These are phyloP conservation scores for Xylophagus ater DNA, from an alignment of 2,888 invertebrate species.

Conservation along the genomic window DNA sequence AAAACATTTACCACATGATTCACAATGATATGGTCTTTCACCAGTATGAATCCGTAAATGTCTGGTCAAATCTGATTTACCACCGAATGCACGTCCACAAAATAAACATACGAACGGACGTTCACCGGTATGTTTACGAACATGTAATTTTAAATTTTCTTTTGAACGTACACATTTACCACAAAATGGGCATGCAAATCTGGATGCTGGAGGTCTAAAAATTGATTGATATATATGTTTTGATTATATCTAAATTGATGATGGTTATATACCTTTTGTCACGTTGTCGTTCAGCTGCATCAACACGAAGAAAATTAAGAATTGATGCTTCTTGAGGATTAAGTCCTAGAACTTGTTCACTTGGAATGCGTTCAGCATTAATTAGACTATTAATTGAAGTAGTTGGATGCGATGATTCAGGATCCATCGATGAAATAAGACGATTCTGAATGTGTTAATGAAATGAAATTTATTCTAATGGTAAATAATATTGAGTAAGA, in stretches of 20 bases:
- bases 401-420: conserved; percentile 37
- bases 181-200: conserved; percentile 81
- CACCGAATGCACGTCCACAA: conserved; percentile 79
- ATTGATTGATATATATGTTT: conserved; percentile 32
- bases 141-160: conserved; percentile 78
- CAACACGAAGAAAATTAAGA: conserved; percentile 54
- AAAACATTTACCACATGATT: conserved; percentile 85
- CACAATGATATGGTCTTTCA: conserved; percentile 82
- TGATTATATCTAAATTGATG: too few species aligned
- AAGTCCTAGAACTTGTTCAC: conserved; percentile 41
- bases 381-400: conserved; percentile 39
- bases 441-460: conserved; percentile 31
- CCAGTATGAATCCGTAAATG: conserved; percentile 82
- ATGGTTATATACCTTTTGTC: conserved; percentile 43
- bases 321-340: conserved; percentile 48
- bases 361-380: conserved; percentile 47
- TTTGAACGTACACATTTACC: conserved; percentile 82
- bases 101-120: conserved; percentile 84
- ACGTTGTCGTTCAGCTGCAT: conserved; percentile 50
- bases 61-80: conserved; percentile 76
- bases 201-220: conserved; percentile 36
- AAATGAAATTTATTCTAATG: too few species aligned
- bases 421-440: conserved; percentile 34
- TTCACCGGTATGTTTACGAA: conserved; percentile 76
- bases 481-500: too few species aligned